Conservation (phyloP, 2,888 invertebrate genomes). For the Cordylochernes scorpioides region DNA sequence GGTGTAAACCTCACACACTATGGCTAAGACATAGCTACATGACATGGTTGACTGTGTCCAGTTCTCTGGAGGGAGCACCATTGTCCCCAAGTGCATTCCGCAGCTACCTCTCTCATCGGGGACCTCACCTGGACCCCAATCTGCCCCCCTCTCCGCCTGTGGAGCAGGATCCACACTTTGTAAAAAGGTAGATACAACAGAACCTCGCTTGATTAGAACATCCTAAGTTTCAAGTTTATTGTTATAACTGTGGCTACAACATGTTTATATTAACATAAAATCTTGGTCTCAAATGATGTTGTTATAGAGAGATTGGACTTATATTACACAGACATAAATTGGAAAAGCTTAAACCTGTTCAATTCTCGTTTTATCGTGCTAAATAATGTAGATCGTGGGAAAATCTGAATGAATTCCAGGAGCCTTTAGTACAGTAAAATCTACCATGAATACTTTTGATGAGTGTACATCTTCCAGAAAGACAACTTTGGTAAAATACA, state of each 20-base stretch:
- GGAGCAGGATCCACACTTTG: slow-evolving; percentile 23
- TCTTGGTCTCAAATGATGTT: no score
- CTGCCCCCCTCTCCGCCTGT: slow-evolving; percentile 28
- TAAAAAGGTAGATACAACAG: slow-evolving; percentile 11
- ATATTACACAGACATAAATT: no score
- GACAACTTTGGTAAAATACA: no score
- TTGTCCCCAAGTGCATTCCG: slow-evolving; percentile 16
- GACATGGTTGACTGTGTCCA: slow-evolving; percentile 2
- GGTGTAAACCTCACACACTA: background rate
- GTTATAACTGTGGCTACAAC: background rate
- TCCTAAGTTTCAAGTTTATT: background rate
- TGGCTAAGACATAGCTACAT: background rate
- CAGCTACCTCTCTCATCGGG: slow-evolving; percentile 13
- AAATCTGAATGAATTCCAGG: no score
- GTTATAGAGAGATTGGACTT: no score
- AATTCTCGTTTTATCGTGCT: no score
- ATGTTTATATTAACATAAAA: background rate
- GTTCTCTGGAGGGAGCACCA: slow-evolving; percentile 16
- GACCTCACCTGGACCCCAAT: slow-evolving; percentile 26
- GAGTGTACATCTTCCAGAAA: no score
- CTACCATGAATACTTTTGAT: no score
- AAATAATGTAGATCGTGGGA: no score
- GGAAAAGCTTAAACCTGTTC: no score
- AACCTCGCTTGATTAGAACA: background rate
- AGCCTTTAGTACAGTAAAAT: no score